Conservation (phyloP, 2,113 vertebrate species). For the Octodon degus region DNA sequence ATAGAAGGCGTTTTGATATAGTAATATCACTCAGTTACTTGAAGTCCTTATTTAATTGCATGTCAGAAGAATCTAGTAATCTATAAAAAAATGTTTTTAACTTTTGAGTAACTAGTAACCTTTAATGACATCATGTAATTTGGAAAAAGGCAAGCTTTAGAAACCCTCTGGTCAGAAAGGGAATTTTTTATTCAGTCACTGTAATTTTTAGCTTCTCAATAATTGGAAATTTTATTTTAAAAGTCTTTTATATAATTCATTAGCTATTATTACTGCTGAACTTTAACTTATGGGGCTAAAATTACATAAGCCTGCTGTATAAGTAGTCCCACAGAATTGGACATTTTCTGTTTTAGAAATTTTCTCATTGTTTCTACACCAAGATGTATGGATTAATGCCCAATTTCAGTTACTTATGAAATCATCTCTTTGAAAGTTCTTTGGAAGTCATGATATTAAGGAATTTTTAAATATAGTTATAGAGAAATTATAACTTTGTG, state of each 20-base stretch:
- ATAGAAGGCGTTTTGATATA: background rate
- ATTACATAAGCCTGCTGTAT: background rate
- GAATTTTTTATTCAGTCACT: background rate
- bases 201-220: slow-evolving; percentile 51
- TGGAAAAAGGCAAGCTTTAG: slow-evolving; percentile 31
- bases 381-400: background rate
- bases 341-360: slow-evolving; percentile 17
- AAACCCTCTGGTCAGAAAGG: slow-evolving; percentile 42
- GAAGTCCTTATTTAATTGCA: slow-evolving; percentile 15
- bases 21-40: slow-evolving; percentile 11
- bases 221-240: slow-evolving; percentile 18
- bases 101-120: background rate
- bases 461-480: background rate
- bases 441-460: background rate
- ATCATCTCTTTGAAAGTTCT: background rate
- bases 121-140: background rate
- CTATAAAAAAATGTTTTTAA: slow-evolving; percentile 20
- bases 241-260: background rate
- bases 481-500: slow-evolving; percentile 47
- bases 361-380: slow-evolving; percentile 9
- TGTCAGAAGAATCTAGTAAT: background rate
- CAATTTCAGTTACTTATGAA: slow-evolving; percentile 36
- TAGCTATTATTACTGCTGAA: background rate
- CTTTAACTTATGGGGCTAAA: slow-evolving; percentile 17
- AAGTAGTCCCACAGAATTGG: background rate